Evolutionary conservation across 2,113 vertebrate species (phyloP), one percentile per base, ranked within the genome.

Genomic region (Antigone vipio): DNA sequence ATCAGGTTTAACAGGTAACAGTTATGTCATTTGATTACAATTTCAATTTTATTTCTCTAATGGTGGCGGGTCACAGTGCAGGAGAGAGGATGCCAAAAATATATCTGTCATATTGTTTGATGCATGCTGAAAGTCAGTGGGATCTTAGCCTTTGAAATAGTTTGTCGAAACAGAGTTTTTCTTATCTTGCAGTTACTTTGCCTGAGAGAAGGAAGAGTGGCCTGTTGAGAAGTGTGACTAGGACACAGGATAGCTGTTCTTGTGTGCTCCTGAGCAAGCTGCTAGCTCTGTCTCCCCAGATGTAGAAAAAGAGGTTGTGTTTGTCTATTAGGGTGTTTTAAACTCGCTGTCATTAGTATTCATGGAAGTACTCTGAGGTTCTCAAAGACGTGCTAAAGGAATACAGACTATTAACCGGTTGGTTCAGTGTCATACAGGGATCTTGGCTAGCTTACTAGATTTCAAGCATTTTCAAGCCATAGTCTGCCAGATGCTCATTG

Each of bases 291-390:
- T 75, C 26, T 50, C 38, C 29, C 69, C 16, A 89, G 23, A 27
- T 47, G 27, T 5, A 75, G 29, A 55, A 89, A 75, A 92, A 16
- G 23, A 62, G 22, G 17, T 44, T 52, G 11, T 81, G 62, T 88
- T 89, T 87, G 26, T 60, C 35, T 67, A 0, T 77, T 66, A 59
- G 58, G 40, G 50, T 95, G 47, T 77, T 87, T 80, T 79, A 47
- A 93, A 93, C 76, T 93, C 60, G 92, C 92, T 96, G 91, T 93
- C 24, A 18, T 68, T 80, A 92, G 59, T 75, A 32, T 42, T 91
- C 62, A 9, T 80, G 47, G 92, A 71, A 78, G 67, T 79, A 75
- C 56, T 95, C 66, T 88, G 89, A 91, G 75, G 53, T 88, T 96
- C 85, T 74, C 50, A 83, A 85, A 92, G 91, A 83, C 83, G 1